Percentiles rank a stretch among this genome's conserved stretches.
These are phyloP conservation scores for Lumbricus terrestris DNA, from an alignment of 2,888 invertebrate genomes.

Conservation along the genomic window DNA sequence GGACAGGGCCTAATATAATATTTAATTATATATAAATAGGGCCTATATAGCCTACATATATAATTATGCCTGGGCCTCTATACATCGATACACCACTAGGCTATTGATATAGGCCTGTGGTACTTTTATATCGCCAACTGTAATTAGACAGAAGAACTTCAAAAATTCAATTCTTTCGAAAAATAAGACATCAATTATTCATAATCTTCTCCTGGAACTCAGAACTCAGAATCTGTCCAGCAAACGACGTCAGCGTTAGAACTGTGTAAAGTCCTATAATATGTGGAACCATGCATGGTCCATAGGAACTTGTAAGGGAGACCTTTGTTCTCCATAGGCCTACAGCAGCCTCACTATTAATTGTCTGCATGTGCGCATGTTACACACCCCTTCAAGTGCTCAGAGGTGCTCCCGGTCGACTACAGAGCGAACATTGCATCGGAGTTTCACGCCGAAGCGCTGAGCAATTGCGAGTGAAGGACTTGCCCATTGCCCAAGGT, in stretches of 20 bases:
- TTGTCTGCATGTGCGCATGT: too few species aligned
- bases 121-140: background rate
- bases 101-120: background rate
- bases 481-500: too few species aligned
- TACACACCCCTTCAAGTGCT: too few species aligned
- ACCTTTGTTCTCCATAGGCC: background rate
- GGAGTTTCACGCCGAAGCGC: too few species aligned
- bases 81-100: background rate
- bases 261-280: too few species aligned
- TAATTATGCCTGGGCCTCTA: too few species aligned
- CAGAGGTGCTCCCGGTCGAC: too few species aligned
- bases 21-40: too few species aligned
- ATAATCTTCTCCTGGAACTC: background rate
- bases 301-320: background rate
- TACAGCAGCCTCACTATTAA: background rate
- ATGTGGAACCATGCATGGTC: background rate
- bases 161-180: background rate
- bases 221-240: background rate
- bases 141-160: background rate
- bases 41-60: too few species aligned
- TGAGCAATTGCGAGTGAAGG: too few species aligned
- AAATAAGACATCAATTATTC: background rate
- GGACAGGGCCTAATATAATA: background rate
- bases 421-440: too few species aligned
- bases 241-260: background rate